phyloP scores from a whole-genome alignment of 2,113 vertebrate species.

The Ibidorhyncha struthersii region DNA sequence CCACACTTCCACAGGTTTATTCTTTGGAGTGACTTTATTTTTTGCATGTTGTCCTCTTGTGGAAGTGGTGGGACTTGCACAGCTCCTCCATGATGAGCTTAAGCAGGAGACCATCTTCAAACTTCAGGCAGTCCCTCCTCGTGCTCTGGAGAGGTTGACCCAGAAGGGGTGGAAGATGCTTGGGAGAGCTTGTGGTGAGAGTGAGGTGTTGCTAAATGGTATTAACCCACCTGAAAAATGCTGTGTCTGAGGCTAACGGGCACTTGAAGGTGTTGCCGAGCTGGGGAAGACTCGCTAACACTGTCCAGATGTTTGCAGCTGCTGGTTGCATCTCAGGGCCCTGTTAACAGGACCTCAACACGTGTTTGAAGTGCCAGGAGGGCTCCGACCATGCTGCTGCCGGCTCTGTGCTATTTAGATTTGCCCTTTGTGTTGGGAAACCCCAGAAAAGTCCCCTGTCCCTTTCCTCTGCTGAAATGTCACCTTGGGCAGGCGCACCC shows the following conservation, averaged over 20 bases:
- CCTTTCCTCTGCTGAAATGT: not conserved
- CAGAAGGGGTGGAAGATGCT: not conserved
- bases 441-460: not conserved
- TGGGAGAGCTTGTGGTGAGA: not conserved
- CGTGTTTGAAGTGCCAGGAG: fast-evolving
- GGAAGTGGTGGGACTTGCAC: not conserved
- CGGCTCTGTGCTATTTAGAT: fast-evolving
- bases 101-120: not conserved
- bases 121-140: not conserved
- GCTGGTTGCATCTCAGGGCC: fast-evolving
- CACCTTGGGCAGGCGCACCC: not conserved
- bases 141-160: not conserved
- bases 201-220: not conserved
- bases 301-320: not conserved
- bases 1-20: fast-evolving
- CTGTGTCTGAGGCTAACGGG: fast-evolving
- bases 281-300: fast-evolving
- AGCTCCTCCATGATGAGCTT: not conserved
- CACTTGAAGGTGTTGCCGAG: not conserved
- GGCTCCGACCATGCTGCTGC: not conserved
- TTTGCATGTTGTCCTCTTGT: fast-evolving
- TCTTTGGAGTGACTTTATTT: not conserved
- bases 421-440: not conserved
- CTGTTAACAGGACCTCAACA: fast-evolving
- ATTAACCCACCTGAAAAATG: fast-evolving